Base-by-base conservation (phyloP, 2,888 invertebrate genomes). In the Phalera bucephala region DNA sequence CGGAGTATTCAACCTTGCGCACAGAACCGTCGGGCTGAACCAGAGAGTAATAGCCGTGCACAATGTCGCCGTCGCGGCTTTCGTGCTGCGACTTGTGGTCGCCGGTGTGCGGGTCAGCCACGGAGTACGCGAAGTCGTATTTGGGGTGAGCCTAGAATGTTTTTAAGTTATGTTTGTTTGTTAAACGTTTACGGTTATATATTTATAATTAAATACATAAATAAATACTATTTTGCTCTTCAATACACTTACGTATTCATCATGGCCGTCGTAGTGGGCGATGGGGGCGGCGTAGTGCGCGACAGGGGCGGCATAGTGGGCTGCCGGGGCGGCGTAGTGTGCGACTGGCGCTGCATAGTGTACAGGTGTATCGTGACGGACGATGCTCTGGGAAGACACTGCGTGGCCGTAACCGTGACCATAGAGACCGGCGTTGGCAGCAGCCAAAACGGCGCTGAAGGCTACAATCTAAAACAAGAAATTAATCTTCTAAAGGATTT, bases 51-150 rank as follows among this genome's bases (percentile, higher is more conserved):
- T 87, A 72, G 14, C 91, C 91, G 54, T 84, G 86, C 26, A 83
- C 83, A 10, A 77, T 72, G 31, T 83, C 83, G 6, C 83, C 83
- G 31, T 84, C 78, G 34, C 83, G 77, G 59, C 64, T 68, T 63
- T 84, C 83, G 52, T 73, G 80, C 42, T 83, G 92, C 58, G 86
- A 81, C 82, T 92, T 92, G 79, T 91, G 91, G 80, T 92, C 92
- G 22, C 92, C 92, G 53, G 92, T 92, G 69, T 92, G 91, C 3
- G 89, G 90, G 68, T 92, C 92, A 38, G 91, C 89, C 39, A 91
- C 91, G 41, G 90, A 90, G 69, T 91, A 91, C 23, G 84, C 81
- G 71, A 79, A 91, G 52, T 87, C 86, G 72, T 91, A 91, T 62
- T 89, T 88, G 7, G 90, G 88, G 36, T 89, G 88, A 32, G 82